A percentile compares a stretch with the other conserved stretches of the same genome.
Conservation (phyloP, 2,797 vertebrate genomes). For the Urocyon cinereoargenteus region DNA sequence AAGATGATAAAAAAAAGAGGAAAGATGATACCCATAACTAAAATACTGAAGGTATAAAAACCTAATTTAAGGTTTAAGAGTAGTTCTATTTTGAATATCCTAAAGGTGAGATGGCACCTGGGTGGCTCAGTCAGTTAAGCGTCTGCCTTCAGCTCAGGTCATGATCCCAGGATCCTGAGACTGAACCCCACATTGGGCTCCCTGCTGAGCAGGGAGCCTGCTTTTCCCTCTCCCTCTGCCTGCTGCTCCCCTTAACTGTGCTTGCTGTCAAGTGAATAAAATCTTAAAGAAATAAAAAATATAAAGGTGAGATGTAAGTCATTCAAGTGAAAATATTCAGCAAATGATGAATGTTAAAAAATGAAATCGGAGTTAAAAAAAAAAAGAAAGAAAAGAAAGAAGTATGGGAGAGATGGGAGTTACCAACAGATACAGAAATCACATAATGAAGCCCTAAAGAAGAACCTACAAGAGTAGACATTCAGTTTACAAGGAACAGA, state of each 20-base stretch:
- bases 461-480: background rate
- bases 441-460: background rate
- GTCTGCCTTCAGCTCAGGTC: too few species aligned
- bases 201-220: too few species aligned
- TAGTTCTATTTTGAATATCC: background rate
- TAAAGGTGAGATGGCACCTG: background rate
- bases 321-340: slow-evolving; percentile 30
- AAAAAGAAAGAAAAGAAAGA: background rate
- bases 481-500: background rate
- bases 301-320: background rate
- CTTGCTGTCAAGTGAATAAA: too few species aligned
- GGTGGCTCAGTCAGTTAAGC: too few species aligned
- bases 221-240: too few species aligned
- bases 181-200: too few species aligned
- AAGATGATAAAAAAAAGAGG: background rate
- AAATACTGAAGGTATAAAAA: background rate
- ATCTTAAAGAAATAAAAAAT: too few species aligned
- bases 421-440: background rate
- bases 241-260: too few species aligned
- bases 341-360: background rate
- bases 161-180: too few species aligned
- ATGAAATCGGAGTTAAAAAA: too few species aligned
- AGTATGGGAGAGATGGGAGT: background rate
- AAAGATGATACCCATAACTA: background rate
- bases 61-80: slow-evolving; percentile 33